Base-by-base conservation (phyloP, 2,113 vertebrate genomes). In the Hiodon alosoides region DNA sequence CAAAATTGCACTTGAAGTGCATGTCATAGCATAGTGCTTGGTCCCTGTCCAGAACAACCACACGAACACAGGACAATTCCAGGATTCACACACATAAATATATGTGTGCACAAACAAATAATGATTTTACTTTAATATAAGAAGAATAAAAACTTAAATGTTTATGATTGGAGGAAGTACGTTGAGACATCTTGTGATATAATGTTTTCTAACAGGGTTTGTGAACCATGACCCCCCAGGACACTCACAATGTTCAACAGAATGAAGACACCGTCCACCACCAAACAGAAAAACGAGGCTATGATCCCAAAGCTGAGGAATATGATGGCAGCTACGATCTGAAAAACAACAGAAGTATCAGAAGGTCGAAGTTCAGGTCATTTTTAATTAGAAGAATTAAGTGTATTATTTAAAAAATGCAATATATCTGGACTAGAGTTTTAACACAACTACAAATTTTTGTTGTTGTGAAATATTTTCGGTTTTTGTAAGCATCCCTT, bases 301-400 rank as follows among this genome's bases (percentile, higher is more conserved):
- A 87, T 74, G 64, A 89, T 74, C 54, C 90, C 90, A 0, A 90
- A 80, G 79, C 89, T 90, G 67, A 91, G 86, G 81, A 90, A 90
- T 0, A 86, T 55, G 0, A 90, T 91, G 5, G 88, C 81, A 17
- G 90, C 86, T 0, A 83, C 81, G 57, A 90, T 65, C 88, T 90
- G 77, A 60, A 77, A n/a, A 71, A 76, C 16, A 71, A 9, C 17
- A 54, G 13, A 31, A 48, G 5, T 5, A 52, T 10, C 52, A 7
- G 2, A 8, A 5, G 10, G 54, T 58, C 50, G 5, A 16, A 16
- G 58, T 11, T 57, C 6, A 57, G 55, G 11, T 57, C 55, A 8
- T 1, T 8, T 6, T 11, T 8, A 11, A 57, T 57, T 6, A 1
- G 55, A 57, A 57, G 55, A 57, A 8, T 31, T 31, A 31, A 31